Conservation (phyloP, 2,888 invertebrate species). For the Balanococcus diminutus region DNA sequence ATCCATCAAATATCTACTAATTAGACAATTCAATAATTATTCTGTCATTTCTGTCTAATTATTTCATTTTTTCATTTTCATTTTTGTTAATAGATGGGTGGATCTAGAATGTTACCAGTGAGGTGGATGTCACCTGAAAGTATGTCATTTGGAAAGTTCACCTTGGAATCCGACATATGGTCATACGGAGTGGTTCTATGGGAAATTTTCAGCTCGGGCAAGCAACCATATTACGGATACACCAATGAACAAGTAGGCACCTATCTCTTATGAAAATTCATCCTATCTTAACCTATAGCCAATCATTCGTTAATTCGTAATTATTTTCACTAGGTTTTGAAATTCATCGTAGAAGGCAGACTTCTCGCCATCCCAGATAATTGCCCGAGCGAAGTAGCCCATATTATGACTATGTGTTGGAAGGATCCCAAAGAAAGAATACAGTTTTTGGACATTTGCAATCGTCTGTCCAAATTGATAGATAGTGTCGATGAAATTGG, state of each 20-base stretch:
- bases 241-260: conserved; percentile 66
- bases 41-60: background rate
- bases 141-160: conserved; percentile 85
- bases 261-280: background rate
- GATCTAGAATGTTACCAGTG: conserved; percentile 81
- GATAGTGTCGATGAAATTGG: background rate
- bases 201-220: conserved; percentile 93
- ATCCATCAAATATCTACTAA: background rate
- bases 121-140: conserved; percentile 98
- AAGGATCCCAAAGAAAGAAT: conserved; percentile 77
- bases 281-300: background rate
- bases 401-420: conserved; percentile 82
- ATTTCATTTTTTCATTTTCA: background rate
- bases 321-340: conserved; percentile 67
- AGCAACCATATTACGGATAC: conserved; percentile 90
- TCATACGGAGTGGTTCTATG: conserved; percentile 90
- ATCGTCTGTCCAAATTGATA: conserved; percentile 63
- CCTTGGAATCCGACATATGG: conserved; percentile 91
- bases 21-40: too few species aligned
- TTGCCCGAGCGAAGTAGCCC: conserved; percentile 74
- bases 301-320: background rate
- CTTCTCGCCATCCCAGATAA: conserved; percentile 80
- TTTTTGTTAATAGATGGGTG: conserved; percentile 67
- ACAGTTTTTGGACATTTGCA: conserved; percentile 73
- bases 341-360: conserved; percentile 79